phyloP scores from a whole-genome alignment of 2,888 invertebrate species.

The Hemaris fuciformis region DNA sequence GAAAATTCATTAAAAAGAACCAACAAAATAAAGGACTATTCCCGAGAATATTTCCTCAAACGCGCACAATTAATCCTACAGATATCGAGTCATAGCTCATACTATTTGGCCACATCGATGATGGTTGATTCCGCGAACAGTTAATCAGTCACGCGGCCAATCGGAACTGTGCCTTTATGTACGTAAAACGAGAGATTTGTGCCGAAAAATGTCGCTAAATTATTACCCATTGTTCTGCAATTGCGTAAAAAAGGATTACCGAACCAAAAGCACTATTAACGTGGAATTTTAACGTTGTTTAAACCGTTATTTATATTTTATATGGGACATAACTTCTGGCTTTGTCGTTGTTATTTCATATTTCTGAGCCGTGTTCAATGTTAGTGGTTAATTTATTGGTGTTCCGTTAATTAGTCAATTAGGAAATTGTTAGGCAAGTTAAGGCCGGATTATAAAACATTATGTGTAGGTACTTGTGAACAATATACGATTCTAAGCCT shows the following conservation, averaged over 20 bases:
- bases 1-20: too few relatives aligned
- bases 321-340: neutral
- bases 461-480: too few relatives aligned
- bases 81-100: neutral
- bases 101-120: neutral
- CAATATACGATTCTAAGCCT: too few relatives aligned
- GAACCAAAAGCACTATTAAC: conserved; percentile 7
- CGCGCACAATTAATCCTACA: too few relatives aligned
- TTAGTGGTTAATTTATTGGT: neutral
- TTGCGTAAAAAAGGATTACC: conserved; percentile 10
- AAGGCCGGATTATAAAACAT: too few relatives aligned
- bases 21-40: too few relatives aligned
- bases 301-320: conserved; percentile 10
- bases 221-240: conserved; percentile 10
- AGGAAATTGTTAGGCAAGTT: neutral
- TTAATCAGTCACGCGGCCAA: neutral
- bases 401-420: neutral
- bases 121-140: too few relatives aligned
- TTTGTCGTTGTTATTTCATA: neutral
- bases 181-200: neutral
- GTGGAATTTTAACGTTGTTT: conserved; percentile 7
- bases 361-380: conserved; percentile 1
- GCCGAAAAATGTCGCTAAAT: conserved; percentile 2
- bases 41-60: too few relatives aligned
- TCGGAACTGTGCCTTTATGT: neutral